A percentile compares a stretch with the other conserved stretches of the same genome.
Conservation (phyloP, 2,113 vertebrate species). For the Mesoclemmys tuberculata region DNA sequence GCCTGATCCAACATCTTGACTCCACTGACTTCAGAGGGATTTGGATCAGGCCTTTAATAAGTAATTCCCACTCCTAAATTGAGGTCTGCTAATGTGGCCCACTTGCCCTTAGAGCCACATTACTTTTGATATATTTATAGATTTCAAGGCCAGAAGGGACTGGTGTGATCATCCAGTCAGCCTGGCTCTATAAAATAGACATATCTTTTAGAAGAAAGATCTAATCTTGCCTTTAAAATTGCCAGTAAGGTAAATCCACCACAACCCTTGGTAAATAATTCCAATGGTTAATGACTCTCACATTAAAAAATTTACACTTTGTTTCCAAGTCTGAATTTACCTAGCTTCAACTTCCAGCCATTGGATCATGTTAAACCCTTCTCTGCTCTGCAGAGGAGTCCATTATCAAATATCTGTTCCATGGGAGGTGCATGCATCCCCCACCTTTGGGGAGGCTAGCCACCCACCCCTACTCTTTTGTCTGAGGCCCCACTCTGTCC, state of each 20-base stretch:
- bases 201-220: background rate
- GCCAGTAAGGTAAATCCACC: background rate
- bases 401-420: background rate
- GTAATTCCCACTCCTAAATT: background rate
- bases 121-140: background rate
- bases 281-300: background rate
- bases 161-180: background rate
- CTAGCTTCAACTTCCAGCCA: background rate
- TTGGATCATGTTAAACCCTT: background rate
- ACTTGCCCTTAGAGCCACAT: background rate
- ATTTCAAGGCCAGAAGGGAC: background rate
- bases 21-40: slow-evolving; percentile 17
- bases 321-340: background rate
- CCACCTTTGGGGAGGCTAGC: too few species aligned
- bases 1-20: background rate
- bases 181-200: background rate
- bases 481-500: too few species aligned
- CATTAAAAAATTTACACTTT: background rate
- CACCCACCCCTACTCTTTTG: too few species aligned
- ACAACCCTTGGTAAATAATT: background rate
- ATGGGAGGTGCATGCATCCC: too few species aligned
- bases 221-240: background rate
- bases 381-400: background rate
- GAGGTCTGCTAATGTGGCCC: background rate
- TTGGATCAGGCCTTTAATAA: background rate